These are phyloP conservation scores for Micrasema longulum DNA, from an alignment of 1,140 invertebrate genomes.

Conservation along the genomic window DNA sequence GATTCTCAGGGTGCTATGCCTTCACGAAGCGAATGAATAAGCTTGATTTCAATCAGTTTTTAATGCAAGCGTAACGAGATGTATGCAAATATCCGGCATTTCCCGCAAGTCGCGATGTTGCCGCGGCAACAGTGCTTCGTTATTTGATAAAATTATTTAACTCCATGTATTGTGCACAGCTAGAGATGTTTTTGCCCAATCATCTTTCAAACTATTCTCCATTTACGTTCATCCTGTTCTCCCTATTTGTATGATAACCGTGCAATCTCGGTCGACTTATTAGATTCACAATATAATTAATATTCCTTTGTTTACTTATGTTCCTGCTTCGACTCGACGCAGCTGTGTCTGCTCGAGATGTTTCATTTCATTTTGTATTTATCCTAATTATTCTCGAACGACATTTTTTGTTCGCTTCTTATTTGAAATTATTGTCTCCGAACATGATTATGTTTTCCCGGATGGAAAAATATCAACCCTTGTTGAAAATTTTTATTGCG, in stretches of 20 bases:
- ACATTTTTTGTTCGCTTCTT: slow-evolving; percentile 29
- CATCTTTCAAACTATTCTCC: slow-evolving; percentile 27
- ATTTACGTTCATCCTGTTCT: slow-evolving; percentile 30
- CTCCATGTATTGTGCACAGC: slow-evolving; percentile 21
- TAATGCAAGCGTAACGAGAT: slow-evolving; percentile 51
- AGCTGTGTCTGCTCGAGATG: slow-evolving; percentile 24
- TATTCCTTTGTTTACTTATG: slow-evolving; percentile 13
- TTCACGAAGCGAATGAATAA: slow-evolving; percentile 19
- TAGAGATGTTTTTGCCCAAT: slow-evolving; percentile 35
- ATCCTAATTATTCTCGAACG: slow-evolving; percentile 23
- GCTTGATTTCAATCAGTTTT: slow-evolving; percentile 47
- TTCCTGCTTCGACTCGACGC: slow-evolving; percentile 8
- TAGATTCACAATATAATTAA: slow-evolving; percentile 25
- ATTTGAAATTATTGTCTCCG: slow-evolving; percentile 34
- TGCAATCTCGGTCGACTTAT: slow-evolving; percentile 33
- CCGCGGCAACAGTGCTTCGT: slow-evolving; percentile 5
- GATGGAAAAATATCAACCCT: slow-evolving; percentile 14
- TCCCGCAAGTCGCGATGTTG: slow-evolving; percentile 2
- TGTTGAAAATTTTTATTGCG: slow-evolving; percentile 22
- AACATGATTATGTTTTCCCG: slow-evolving; percentile 27
- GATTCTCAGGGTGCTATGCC: no score
- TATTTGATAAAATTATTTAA: slow-evolving; percentile 30
- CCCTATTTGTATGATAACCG: slow-evolving; percentile 41
- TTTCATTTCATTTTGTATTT: slow-evolving; percentile 38
- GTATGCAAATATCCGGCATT: slow-evolving; percentile 45